These are phyloP conservation scores for Elymnias hypermnestra DNA, from an alignment of 1,140 invertebrate genomes.

Conservation along the genomic window DNA sequence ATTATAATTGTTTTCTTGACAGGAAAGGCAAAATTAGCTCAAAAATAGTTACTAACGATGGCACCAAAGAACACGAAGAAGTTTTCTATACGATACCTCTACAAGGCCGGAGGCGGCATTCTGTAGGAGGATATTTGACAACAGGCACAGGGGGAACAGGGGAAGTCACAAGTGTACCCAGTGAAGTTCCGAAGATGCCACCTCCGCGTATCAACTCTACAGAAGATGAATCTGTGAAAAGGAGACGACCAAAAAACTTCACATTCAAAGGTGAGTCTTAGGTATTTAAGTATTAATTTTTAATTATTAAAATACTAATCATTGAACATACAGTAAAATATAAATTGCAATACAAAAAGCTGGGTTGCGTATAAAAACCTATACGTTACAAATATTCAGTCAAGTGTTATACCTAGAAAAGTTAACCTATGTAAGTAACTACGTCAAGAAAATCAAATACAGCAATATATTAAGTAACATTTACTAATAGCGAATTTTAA, in stretches of 20 bases:
- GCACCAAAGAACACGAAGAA: conserved; percentile 59
- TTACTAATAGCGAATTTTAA: too few relatives aligned
- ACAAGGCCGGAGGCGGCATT: conserved; percentile 68
- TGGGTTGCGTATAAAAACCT: too few relatives aligned
- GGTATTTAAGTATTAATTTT: not conserved
- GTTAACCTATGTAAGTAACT: too few relatives aligned
- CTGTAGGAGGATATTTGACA: conserved; percentile 71
- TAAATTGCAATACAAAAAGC: too few relatives aligned
- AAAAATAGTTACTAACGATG: conserved; percentile 47
- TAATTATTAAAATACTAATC: not conserved
- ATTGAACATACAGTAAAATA: too few relatives aligned
- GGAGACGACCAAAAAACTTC: conserved; percentile 58
- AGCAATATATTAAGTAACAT: too few relatives aligned
- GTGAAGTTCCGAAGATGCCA: conserved; percentile 67
- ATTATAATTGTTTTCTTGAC: conserved; percentile 15
- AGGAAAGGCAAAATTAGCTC: conserved; percentile 63
- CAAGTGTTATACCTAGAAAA: too few relatives aligned
- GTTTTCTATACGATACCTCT: conserved; percentile 71
- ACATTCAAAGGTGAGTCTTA: conserved; percentile 56
- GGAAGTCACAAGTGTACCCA: conserved; percentile 63
- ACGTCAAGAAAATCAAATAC: too few relatives aligned
- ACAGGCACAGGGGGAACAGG: conserved; percentile 52
- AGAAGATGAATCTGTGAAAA: conserved; percentile 53
- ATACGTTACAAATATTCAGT: too few relatives aligned
- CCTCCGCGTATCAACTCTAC: conserved; percentile 44